Evolutionary conservation across 2,113 vertebrate species (phyloP), one percentile per base, ranked within the genome.

Genomic region (Pterophyllum scalare): DNA sequence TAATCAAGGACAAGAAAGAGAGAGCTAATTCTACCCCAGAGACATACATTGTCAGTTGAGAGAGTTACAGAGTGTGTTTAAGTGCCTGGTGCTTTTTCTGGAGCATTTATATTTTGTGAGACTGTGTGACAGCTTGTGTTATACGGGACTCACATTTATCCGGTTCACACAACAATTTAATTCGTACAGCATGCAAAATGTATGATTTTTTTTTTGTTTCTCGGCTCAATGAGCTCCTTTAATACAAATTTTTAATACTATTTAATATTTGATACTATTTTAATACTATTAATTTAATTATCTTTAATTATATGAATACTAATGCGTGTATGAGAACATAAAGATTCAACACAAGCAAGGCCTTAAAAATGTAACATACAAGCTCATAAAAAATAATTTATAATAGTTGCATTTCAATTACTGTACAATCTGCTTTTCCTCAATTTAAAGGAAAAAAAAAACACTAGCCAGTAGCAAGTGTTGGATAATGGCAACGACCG

Each of bases 1-100:
- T 89, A 92, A 92, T 93, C 90, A 93, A 94, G 90, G 94, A 94
- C 86, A 75, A 90, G 83, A 83, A 88, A 81, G 82, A 74, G 52
- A 79, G 85, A 83, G 88, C 85, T 90, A 90, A 93, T 93, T 58
- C 81, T 52, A 88, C 91, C 85, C 58, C 7, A 70, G 89, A 88
- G 92, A 85, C 81, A 43, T 2, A 7, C 7, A 20, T 40, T 80
- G 83, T 82, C 90, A 84, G 78, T 24, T 43, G 76, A 78, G 56
- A 12, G 75, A 85, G 52, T 80, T 60, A 67, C 15, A 79, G 43
- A 13, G 65, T 64, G 85, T 33, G 77, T 52, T 22, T 65, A 58
- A 72, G 67, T 72, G 67, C 46, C 46, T 28, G 77, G 60, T 40
- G 67, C 78, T 72, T 80, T 52, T 80, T 67, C 54, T 61, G 57